Conservation (phyloP, 1,140 invertebrate species). For the Rhagoletis pomonella region DNA sequence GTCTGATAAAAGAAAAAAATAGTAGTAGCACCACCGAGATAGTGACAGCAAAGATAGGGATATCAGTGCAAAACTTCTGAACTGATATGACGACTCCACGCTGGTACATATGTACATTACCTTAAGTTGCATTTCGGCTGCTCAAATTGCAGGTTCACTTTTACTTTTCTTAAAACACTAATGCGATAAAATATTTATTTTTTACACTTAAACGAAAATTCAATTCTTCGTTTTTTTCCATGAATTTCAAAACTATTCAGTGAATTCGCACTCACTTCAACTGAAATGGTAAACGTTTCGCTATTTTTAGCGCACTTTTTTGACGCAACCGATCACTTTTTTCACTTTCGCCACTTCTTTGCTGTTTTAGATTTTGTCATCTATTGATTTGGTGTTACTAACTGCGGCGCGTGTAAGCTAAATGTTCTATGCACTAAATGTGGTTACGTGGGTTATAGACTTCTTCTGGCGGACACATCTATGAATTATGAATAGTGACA, state of each 20-base stretch:
- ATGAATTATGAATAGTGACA: conserved; percentile 55
- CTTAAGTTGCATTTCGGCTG: conserved; percentile 32
- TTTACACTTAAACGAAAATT: conserved; percentile 29
- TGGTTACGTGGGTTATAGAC: neutral
- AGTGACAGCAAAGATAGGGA: neutral
- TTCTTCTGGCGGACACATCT: conserved; percentile 57
- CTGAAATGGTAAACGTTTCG: neutral
- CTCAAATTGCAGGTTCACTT: neutral
- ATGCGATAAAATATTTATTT: neutral
- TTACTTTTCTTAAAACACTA: neutral
- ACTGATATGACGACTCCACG: conserved; percentile 6
- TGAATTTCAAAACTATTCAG: neutral
- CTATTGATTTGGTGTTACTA: neutral
- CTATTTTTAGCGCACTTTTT: neutral
- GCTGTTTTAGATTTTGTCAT: neutral
- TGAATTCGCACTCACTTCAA: neutral
- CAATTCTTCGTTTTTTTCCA: neutral
- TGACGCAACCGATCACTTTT: neutral
- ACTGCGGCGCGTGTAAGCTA: no score
- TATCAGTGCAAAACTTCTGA: neutral
- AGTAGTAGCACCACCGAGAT: neutral
- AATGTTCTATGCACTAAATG: neutral
- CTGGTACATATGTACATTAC: conserved; percentile 6
- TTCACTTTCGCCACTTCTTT: neutral
- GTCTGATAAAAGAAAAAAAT: conserved; percentile 12